Percentiles rank a stretch among this genome's conserved stretches.
phyloP scores from a whole-genome alignment of 1,140 invertebrate genomes.

The Coptotermes formosanus region DNA sequence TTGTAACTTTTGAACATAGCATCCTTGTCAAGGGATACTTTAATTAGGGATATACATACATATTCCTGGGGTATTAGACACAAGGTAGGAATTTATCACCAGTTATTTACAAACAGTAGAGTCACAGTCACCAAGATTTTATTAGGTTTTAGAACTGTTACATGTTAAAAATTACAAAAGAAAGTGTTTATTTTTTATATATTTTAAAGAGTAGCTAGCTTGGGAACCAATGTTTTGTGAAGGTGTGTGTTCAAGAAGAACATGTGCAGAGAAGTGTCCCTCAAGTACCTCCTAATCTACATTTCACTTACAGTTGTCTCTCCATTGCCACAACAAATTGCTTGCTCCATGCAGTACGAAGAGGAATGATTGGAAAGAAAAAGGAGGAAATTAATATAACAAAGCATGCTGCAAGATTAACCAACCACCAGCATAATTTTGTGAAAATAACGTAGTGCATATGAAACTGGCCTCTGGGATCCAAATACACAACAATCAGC shows the following conservation, averaged over 20 bases:
- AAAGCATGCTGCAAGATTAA: conserved; percentile 19
- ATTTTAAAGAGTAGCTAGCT: background rate
- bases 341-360: conserved; percentile 10
- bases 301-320: background rate
- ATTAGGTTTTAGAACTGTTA: conserved; percentile 19
- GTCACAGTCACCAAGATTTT: conserved; percentile 3
- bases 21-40: background rate
- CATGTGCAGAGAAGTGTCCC: background rate
- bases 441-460: background rate
- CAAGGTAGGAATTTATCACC: background rate
- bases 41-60: background rate
- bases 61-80: background rate
- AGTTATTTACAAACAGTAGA: conserved; percentile 13
- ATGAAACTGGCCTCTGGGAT: background rate
- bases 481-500: background rate
- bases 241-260: background rate
- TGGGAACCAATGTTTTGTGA: background rate
- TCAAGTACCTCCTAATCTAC: background rate
- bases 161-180: conserved; percentile 19
- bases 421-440: conserved; percentile 13
- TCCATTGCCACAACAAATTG: conserved; percentile 18
- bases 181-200: conserved; percentile 10
- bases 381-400: conserved; percentile 19
- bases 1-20: background rate
- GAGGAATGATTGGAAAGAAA: conserved; percentile 13